Evolutionary conservation across 1,140 invertebrate genomes (phyloP).

Genomic region (Nebria ingens): DNA sequence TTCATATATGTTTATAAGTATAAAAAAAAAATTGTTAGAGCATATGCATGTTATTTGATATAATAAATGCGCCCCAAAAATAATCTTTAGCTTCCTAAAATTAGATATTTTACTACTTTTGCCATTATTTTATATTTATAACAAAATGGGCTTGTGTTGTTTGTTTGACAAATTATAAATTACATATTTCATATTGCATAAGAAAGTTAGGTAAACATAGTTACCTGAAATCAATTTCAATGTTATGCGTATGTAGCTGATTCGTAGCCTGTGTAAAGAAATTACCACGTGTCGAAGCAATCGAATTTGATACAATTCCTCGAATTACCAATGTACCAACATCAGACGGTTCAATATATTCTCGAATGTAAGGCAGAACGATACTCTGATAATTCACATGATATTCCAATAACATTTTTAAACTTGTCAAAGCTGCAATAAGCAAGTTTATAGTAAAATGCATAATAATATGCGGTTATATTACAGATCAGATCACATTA

Average conservation of each 20-base stretch:
- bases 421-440: conserved; percentile 33
- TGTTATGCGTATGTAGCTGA: conserved; percentile 35
- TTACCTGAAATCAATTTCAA: conserved; percentile 46
- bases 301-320: conserved; percentile 36
- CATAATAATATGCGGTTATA: too few relatives aligned
- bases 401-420: conserved; percentile 38
- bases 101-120: too few relatives aligned
- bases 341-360: conserved; percentile 39
- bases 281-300: conserved; percentile 44
- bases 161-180: too few relatives aligned
- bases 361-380: conserved; percentile 37
- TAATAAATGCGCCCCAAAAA: too few relatives aligned
- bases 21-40: too few relatives aligned
- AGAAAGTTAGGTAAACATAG: too few relatives aligned
- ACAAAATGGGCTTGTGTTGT: too few relatives aligned
- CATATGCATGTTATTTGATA: too few relatives aligned
- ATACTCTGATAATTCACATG: conserved; percentile 42
- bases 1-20: too few relatives aligned
- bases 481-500: too few relatives aligned
- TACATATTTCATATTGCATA: neutral
- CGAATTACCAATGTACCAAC: conserved; percentile 43
- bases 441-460: conserved; percentile 31
- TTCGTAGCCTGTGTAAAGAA: conserved; percentile 33
- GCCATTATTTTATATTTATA: too few relatives aligned
- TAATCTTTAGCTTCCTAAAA: too few relatives aligned